Percentiles rank a stretch among this genome's conserved stretches.
Conservation (phyloP, 1,140 invertebrate species). For the Orussus abietinus region DNA sequence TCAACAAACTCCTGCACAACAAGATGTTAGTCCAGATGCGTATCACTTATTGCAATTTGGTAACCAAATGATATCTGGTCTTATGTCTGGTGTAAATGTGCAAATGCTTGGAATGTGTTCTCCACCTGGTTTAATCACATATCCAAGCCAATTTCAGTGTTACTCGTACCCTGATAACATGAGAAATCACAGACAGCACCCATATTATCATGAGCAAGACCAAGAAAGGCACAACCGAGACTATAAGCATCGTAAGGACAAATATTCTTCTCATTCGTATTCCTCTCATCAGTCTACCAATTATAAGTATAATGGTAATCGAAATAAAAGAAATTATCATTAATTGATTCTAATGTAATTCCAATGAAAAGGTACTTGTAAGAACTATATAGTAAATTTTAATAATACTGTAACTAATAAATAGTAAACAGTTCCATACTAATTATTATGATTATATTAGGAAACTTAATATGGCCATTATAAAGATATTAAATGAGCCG, state of each 20-base stretch:
- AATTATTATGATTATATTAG: too few species aligned
- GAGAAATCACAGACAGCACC: slow-evolving; percentile 26
- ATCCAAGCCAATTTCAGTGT: slow-evolving; percentile 18
- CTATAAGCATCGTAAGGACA: slow-evolving; percentile 2
- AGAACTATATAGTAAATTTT: background rate
- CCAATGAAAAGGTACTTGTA: background rate
- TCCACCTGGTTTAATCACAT: slow-evolving; percentile 10
- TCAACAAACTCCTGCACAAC: slow-evolving; percentile 2
- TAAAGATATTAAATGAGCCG: too few species aligned
- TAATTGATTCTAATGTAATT: background rate
- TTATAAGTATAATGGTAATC: background rate
- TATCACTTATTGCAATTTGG: slow-evolving; percentile 28
- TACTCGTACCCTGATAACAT: slow-evolving; percentile 25
- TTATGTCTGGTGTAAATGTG: slow-evolving; percentile 13
- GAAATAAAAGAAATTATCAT: background rate
- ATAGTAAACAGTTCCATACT: too few species aligned
- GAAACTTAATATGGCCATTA: too few species aligned
- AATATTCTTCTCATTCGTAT: slow-evolving; percentile 1
- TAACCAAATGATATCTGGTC: slow-evolving; percentile 37
- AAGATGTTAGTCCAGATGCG: slow-evolving; percentile 9
- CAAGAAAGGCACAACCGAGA: slow-evolving; percentile 23
- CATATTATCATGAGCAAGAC: slow-evolving; percentile 25
- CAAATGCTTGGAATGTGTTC: slow-evolving; percentile 19
- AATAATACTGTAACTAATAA: background rate
- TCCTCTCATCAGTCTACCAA: background rate